Evolutionary conservation across 2,888 invertebrate genomes (phyloP).

Genomic region (Gryllus longicercus): DNA sequence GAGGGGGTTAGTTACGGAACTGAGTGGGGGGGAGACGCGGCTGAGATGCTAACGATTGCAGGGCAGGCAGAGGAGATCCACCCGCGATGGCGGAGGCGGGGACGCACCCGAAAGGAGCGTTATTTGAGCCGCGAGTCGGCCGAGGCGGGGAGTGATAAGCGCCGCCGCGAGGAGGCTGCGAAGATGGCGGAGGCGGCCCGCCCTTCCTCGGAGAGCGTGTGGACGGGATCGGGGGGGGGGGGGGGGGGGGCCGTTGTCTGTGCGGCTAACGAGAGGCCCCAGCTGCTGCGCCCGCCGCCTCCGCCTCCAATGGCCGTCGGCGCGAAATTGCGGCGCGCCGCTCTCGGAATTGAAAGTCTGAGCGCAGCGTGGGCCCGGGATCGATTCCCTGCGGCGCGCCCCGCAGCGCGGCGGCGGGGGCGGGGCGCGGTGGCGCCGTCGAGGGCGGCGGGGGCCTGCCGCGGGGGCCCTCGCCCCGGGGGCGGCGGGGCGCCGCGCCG

Average conservation of each 20-base stretch:
- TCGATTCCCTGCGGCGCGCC: neutral
- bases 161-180: too few relatives aligned
- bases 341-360: slow-evolving; percentile 6
- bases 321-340: neutral
- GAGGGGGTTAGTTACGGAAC: neutral
- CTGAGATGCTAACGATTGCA: neutral
- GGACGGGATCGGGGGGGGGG: neutral
- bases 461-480: neutral
- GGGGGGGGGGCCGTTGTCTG: neutral
- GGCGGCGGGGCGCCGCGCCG: neutral
- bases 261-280: neutral
- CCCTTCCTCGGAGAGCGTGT: too few relatives aligned
- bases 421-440: neutral
- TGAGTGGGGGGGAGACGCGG: neutral
- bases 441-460: neutral
- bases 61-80: too few relatives aligned
- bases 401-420: neutral
- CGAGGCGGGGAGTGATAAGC: too few relatives aligned
- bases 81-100: too few relatives aligned
- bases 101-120: too few relatives aligned
- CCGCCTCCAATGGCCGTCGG: neutral
- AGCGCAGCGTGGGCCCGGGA: neutral
- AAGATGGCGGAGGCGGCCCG: too few relatives aligned
- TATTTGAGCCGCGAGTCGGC: too few relatives aligned
- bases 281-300: neutral